phyloP scores from a whole-genome alignment of 2,888 invertebrate genomes.

The Chymomyza amoena region DNA sequence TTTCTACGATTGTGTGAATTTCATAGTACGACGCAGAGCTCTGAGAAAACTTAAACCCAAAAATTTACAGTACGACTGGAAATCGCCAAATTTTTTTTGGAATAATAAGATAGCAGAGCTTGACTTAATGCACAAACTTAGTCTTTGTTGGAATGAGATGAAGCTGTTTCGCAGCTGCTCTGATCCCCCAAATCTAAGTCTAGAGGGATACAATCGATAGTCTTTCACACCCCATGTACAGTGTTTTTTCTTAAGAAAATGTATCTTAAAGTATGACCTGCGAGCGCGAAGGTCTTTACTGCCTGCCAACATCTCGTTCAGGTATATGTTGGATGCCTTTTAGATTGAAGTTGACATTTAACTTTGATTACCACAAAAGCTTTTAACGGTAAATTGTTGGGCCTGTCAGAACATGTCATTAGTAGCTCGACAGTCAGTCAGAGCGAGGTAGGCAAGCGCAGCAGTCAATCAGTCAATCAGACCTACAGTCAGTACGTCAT shows the following conservation, averaged over 20 bases:
- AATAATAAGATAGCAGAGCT: too few relatives aligned
- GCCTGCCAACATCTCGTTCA: background rate
- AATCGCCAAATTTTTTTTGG: too few relatives aligned
- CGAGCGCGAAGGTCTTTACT: background rate
- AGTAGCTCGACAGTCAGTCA: background rate
- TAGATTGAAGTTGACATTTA: conserved; percentile 63
- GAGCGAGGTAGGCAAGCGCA: background rate
- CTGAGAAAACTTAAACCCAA: too few relatives aligned
- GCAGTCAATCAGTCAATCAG: background rate
- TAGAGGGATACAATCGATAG: too few relatives aligned
- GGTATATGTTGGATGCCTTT: conserved; percentile 3
- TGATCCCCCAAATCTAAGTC: too few relatives aligned
- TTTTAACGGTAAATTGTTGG: conserved; percentile 30
- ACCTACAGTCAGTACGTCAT: background rate
- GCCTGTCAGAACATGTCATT: background rate
- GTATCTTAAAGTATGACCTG: background rate
- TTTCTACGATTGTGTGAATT: too few relatives aligned
- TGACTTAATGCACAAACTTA: too few relatives aligned
- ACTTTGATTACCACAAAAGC: conserved; percentile 57
- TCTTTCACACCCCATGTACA: too few relatives aligned
- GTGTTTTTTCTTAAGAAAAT: background rate
- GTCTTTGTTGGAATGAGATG: too few relatives aligned
- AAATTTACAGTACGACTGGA: too few relatives aligned
- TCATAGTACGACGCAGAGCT: too few relatives aligned
- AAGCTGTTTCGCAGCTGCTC: too few relatives aligned